Evolutionary conservation across 2,888 invertebrate genomes (phyloP), one percentile per base, ranked within the genome.

Genomic region (Erebia aethiops): DNA sequence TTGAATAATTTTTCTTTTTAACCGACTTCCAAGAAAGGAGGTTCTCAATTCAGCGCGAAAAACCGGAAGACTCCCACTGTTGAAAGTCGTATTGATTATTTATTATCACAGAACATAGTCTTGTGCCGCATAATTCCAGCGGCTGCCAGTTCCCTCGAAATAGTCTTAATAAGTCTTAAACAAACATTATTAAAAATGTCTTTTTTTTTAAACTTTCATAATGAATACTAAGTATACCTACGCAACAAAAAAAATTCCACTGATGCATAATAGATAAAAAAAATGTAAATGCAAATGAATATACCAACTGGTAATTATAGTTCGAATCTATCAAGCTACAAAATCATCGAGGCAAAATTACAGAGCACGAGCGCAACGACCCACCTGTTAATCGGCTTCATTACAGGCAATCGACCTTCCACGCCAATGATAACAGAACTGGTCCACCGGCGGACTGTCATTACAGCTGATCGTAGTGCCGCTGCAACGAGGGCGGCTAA

Each of bases 361-460:
- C 62, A 69, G 67, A 63, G 74, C 56, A 73, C 73, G 73, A 76
- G 72, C 71, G 72, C 72, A 76, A 58, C 72, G 71, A 76, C 78
- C 75, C 82, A 84, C 83, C 84, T 83, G 86, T 80, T 87, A 87
- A 90, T 88, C 83, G 84, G 84, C 76, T 79, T 79, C 80, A 85
- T 86, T 85, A 83, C 75, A 72, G 72, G 80, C 82, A 81, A 84
- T 84, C 85, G 87, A 87, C 87, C 89, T 89, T 86, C 85, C 78
- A 78, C 76, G 76, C 77, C 80, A 81, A 84, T 85, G 84, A 86
- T 87, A 86, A 80, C 75, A 76, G 76, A 77, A 75, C 76, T 73
- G 71, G 79, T 74, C 73, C 74, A 79, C 79, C 76, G 75, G 74
- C 71, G 76, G 77, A 77, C 82, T 81, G 81, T 82, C 79, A 83